Evolutionary conservation across 2,888 invertebrate species (phyloP).

Genomic region (Pseudanteris insignis): DNA sequence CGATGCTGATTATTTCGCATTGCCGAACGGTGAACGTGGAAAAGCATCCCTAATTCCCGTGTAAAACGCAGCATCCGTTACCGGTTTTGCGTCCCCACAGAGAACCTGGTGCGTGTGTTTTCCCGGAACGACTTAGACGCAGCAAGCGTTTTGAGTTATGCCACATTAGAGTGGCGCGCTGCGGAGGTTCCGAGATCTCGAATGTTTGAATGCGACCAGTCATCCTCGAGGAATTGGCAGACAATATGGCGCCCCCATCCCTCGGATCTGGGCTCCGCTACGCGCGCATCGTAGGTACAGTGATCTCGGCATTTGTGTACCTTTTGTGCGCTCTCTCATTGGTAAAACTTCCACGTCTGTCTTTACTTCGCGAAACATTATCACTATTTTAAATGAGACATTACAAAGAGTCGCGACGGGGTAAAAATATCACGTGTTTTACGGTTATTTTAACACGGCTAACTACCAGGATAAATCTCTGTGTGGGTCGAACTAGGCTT

Average conservation of each 20-base stretch:
- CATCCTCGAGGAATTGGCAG: conserved; percentile 63
- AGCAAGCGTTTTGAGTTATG: conserved; percentile 56
- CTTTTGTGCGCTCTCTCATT: conserved; percentile 32
- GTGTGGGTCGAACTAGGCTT: too few species aligned
- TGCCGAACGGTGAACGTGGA: too few species aligned
- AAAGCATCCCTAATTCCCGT: conserved; percentile 44
- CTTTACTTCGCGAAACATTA: conserved; percentile 20
- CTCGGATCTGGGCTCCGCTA: conserved; percentile 39
- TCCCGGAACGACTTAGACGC: conserved; percentile 57
- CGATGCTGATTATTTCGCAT: too few species aligned
- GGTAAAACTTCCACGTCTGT: conserved; percentile 29
- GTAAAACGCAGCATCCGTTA: conserved; percentile 39
- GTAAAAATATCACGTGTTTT: too few species aligned
- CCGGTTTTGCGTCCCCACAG: conserved; percentile 27
- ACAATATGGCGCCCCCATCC: conserved; percentile 60
- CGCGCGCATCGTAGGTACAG: conserved; percentile 50
- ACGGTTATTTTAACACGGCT: too few species aligned
- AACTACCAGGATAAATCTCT: too few species aligned
- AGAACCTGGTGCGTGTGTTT: conserved; percentile 48
- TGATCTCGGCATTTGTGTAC: conserved; percentile 49
- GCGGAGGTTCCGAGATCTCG: conserved; percentile 51
- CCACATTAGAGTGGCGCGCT: conserved; percentile 56
- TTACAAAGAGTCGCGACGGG: too few species aligned
- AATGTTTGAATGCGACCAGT: conserved; percentile 60
- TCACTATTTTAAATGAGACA: conserved; percentile 1